Evolutionary conservation across 2,113 vertebrate genomes (phyloP).

Genomic region (Morone saxatilis): DNA sequence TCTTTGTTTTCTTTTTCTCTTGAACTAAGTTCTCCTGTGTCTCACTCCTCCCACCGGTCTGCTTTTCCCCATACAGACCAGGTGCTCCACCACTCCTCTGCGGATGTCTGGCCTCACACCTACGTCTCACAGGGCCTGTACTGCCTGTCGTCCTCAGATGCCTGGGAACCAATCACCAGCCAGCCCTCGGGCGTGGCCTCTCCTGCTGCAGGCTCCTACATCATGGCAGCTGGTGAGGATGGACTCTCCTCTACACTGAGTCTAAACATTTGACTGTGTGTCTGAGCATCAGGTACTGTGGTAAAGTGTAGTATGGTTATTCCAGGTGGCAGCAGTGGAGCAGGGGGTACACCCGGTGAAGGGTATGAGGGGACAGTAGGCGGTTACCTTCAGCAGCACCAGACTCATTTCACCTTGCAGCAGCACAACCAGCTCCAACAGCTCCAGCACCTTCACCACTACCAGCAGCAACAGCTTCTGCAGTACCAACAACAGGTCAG

Average conservation of each 20-base stretch:
- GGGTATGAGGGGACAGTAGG: constrained; percentile 75
- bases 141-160: constrained; percentile 95
- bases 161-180: constrained; percentile 94
- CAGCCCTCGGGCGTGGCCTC: constrained; percentile 95
- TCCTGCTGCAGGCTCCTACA: constrained; percentile 92
- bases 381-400: constrained; percentile 81
- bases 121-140: constrained; percentile 98
- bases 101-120: constrained; percentile 96
- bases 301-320: neutral
- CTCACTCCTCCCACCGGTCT: neutral
- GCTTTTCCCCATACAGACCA: constrained; percentile 81
- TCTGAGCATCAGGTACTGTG: neutral
- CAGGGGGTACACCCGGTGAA: constrained; percentile 75
- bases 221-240: constrained; percentile 76
- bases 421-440: constrained; percentile 86
- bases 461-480: constrained; percentile 82
- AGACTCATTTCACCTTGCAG: constrained; percentile 78
- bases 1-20: neutral
- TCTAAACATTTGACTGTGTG: neutral
- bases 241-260: neutral
- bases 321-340: constrained; percentile 66
- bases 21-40: neutral
- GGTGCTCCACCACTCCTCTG: constrained; percentile 88
- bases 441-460: constrained; percentile 83
- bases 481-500: constrained; percentile 82